These are phyloP conservation scores for Sciaenops ocellatus DNA, from an alignment of 2,797 vertebrate species.

Conservation along the genomic window DNA sequence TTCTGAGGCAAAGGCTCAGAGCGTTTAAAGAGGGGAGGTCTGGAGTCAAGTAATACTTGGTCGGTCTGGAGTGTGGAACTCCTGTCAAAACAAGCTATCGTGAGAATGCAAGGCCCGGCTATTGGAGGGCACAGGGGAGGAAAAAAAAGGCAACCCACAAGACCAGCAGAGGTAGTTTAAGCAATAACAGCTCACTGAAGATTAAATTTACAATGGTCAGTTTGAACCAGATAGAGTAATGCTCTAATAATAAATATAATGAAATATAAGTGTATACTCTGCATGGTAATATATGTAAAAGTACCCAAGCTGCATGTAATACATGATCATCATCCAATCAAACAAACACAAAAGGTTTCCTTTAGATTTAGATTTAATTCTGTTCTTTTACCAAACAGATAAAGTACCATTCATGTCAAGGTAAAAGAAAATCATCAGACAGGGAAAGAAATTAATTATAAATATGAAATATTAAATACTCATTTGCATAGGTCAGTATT, in stretches of 20 bases:
- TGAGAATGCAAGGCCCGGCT: slow-evolving; percentile 61
- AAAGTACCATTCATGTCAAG: too few relatives aligned
- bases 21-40: slow-evolving; percentile 45
- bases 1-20: slow-evolving; percentile 58
- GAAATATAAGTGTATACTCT: background rate
- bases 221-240: background rate
- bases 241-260: background rate
- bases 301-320: background rate
- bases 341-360: too few relatives aligned
- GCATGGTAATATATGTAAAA: background rate
- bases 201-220: slow-evolving; percentile 2
- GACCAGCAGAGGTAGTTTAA: slow-evolving; percentile 31
- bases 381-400: too few relatives aligned
- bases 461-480: background rate
- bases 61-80: slow-evolving; percentile 65
- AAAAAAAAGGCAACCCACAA: slow-evolving; percentile 6
- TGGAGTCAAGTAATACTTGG: slow-evolving; percentile 56
- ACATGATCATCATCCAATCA: too few relatives aligned
- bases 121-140: slow-evolving; percentile 27
- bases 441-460: background rate
- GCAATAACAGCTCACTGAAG: slow-evolving; percentile 8
- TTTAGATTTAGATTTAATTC: too few relatives aligned
- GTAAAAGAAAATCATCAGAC: background rate
- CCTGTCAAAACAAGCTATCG: slow-evolving; percentile 81
- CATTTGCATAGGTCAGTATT: background rate